Evolutionary conservation across 2,113 vertebrate species (phyloP).

Genomic region (Chionodraco myersi): DNA sequence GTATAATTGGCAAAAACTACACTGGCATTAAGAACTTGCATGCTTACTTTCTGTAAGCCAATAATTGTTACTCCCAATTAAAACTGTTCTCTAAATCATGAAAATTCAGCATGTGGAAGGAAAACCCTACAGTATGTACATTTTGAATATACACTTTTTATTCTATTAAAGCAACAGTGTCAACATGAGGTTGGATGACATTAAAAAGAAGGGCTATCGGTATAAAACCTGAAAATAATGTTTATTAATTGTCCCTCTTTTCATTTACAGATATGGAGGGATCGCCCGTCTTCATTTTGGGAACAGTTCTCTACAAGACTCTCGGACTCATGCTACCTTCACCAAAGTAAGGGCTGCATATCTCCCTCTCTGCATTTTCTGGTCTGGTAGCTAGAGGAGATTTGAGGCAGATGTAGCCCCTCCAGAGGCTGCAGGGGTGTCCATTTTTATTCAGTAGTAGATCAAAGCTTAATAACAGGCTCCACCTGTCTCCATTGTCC

Average conservation of each 20-base stretch:
- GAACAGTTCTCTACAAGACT: conserved; percentile 98
- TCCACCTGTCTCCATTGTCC: conserved; percentile 28
- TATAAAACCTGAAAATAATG: not conserved
- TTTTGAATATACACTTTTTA: conserved; percentile 11
- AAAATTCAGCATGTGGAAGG: not conserved
- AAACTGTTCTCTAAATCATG: not conserved
- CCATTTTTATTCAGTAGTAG: conserved; percentile 50
- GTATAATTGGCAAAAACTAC: conserved; percentile 5
- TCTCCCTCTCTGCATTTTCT: conserved; percentile 30
- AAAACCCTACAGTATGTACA: not conserved
- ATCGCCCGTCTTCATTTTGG: conserved; percentile 96
- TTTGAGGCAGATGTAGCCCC: conserved; percentile 49
- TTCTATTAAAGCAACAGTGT: not conserved
- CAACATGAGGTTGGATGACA: not conserved
- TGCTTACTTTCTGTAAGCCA: conserved; percentile 10
- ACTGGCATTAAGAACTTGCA: conserved; percentile 1
- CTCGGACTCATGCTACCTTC: conserved; percentile 97
- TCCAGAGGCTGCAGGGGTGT: conserved; percentile 38
- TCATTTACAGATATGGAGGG: conserved; percentile 90
- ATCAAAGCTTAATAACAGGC: conserved; percentile 41
- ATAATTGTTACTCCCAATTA: conserved; percentile 20
- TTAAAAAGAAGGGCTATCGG: not conserved
- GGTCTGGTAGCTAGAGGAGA: conserved; percentile 39
- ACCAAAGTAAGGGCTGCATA: conserved; percentile 89
- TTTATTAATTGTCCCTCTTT: conserved; percentile 51